Evolutionary conservation across 2,888 invertebrate genomes (phyloP), one percentile per base, ranked within the genome.

Genomic region (Drosophila maculinotata): DNA sequence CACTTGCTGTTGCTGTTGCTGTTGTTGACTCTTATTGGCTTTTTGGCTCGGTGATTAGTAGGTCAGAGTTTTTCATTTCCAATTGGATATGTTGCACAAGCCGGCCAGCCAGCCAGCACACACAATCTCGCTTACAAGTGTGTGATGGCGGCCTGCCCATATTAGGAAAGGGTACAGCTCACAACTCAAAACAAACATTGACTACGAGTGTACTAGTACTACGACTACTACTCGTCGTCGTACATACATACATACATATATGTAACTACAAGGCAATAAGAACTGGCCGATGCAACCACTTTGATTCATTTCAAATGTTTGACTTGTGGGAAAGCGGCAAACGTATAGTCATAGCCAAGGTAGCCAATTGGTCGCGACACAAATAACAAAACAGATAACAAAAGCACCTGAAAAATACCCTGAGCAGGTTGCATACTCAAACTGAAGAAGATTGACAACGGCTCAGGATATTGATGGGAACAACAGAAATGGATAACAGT

Each of bases 61-160:
- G 83, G 83, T 83, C 83, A 83, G 88, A 83, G 83, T 83, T 83
- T 83, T 87, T 83, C 83, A 83, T 83, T 83, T 83, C 83, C 88
- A 83, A 83, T 87, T 83, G 88, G 86, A 87, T 83, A 70, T 85
- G 85, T 81, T 81, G 85, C 82, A 87, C 85, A 79, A 60, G 60
- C 44, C 28, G 70, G 73, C 62, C 82, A 87, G 85, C 85, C 76
- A 60, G 60, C 44, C 28, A 75, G 73, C 62, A 73, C 74, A 74
- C 65, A 74, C 78, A 77, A 68, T 76, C 73, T 73, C 64, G 67
- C 68, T 73, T 65, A 79, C 65, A 60, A 67, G 70, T 75, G 70
- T 77, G 71, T 52, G 75, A 47, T 64, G 63, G 59, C 66, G 62
- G 49, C 36, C 45, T 67, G 69, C 56, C 83, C 88, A 83, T 87